Percentiles rank a stretch among this genome's conserved stretches.
These are phyloP conservation scores for Patella pellucida DNA, from an alignment of 2,888 invertebrate species.

Conservation along the genomic window DNA sequence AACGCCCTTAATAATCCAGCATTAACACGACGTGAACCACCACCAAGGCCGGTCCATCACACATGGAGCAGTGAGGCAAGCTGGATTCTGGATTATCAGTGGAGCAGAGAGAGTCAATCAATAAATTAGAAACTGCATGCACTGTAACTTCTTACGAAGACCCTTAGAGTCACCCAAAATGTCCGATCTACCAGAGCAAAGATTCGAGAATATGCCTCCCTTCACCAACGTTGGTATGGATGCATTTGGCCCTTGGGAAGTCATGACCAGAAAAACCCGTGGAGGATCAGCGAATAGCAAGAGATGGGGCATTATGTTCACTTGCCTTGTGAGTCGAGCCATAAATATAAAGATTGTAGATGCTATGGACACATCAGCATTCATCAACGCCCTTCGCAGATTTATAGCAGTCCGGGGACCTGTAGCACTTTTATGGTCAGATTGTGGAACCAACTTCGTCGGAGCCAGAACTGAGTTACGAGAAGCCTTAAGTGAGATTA, in stretches of 20 bases:
- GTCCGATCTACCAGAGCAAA: conserved; percentile 13
- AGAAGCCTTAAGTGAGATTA: not conserved
- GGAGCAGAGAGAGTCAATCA: not conserved
- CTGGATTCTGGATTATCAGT: conserved; percentile 17
- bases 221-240: conserved; percentile 20
- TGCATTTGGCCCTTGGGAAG: conserved; percentile 9
- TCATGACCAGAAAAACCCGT: conserved; percentile 13
- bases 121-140: not conserved
- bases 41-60: conserved; percentile 15
- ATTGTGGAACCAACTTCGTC: conserved; percentile 19
- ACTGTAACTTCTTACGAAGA: not conserved
- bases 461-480: conserved; percentile 15
- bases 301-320: conserved; percentile 21
- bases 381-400: conserved; percentile 18
- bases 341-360: too few species aligned
- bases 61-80: not conserved
- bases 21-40: not conserved
- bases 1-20: not conserved
- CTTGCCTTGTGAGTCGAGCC: conserved; percentile 17
- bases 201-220: not conserved
- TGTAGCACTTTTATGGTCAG: conserved; percentile 7
- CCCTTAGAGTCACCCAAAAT: not conserved
- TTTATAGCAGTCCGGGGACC: conserved; percentile 14
- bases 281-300: conserved; percentile 3
- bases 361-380: conserved; percentile 13